Evolutionary conservation across 2,797 vertebrate species (phyloP), one percentile per base, ranked within the genome.

Genomic region (Psittacula echo): DNA sequence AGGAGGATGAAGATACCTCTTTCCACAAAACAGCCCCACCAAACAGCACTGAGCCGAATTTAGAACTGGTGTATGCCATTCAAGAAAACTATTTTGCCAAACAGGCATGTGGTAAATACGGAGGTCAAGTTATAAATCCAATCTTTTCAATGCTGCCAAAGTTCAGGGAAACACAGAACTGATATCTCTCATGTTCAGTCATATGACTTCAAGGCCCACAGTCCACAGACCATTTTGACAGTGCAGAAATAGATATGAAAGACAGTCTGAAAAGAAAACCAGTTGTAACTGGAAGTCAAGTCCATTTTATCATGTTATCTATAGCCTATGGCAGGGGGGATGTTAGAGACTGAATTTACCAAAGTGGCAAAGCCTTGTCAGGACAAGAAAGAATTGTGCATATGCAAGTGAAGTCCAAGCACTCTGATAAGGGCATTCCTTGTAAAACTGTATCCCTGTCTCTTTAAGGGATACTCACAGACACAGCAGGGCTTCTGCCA

Each of bases 361-460:
- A 3, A 82, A 67, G 51, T 29, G 20, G n/a, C 71, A 73, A 86
- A 74, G 27, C 27, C 61, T 88, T 56, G 44, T 68, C 56, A 91
- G 74, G 89, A 80, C 67, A 94, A 72, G 79, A 90, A 94, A 29
- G 37, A 45, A 72, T 60, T 80, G 30, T 75, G 64, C 21, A 44
- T 61, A 87, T 15, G 27, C 80, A 82, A 41, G 37, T 76, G 48
- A 85, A 90, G 44, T 86, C 54, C 39, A 66, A 84, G 68, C 73
- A 79, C 32, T 76, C 47, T 47, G 56, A 39, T 53, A 90, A 86
- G 37, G 34, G 11, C 47, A n/a, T 76, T 44, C 62, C 29, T 71
- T 27, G 1, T 50, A 64, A 90, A 95, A 87, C 44, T 5, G 8
- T 60, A 2, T 68, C 37, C 48, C 41, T 56, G 62, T 61, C 32